Percentiles rank a stretch among this genome's conserved stretches.
These are phyloP conservation scores for Epicampocera succincta DNA, from an alignment of 2,888 invertebrate species.

Conservation along the genomic window DNA sequence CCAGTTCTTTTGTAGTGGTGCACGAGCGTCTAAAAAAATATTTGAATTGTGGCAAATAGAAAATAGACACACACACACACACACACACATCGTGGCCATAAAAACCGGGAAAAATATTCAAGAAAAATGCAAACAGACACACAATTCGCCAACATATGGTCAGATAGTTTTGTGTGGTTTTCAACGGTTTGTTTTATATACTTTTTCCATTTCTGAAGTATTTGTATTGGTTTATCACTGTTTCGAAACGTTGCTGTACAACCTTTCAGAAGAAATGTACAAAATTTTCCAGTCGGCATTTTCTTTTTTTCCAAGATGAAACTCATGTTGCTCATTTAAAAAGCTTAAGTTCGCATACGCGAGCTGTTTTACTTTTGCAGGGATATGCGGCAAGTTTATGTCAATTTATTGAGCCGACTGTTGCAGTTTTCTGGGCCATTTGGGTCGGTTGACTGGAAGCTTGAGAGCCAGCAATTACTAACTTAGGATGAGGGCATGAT, in stretches of 20 bases:
- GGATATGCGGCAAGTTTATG: too few relatives aligned
- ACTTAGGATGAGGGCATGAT: too few relatives aligned
- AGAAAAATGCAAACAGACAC: conserved; percentile 40
- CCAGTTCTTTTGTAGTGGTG: conserved; percentile 28
- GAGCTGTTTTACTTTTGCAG: too few relatives aligned
- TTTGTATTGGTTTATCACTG: conserved; percentile 30
- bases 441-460: too few relatives aligned
- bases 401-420: too few relatives aligned
- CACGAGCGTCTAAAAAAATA: conserved; percentile 38
- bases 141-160: conserved; percentile 72
- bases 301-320: too few relatives aligned
- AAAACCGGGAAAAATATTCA: neutral
- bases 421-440: too few relatives aligned
- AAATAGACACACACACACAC: conserved; percentile 45
- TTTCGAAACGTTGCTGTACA: conserved; percentile 24
- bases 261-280: conserved; percentile 10
- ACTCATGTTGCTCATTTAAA: too few relatives aligned
- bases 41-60: conserved; percentile 39
- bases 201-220: conserved; percentile 1
- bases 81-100: neutral
- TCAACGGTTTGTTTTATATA: conserved; percentile 69
- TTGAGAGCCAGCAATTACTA: too few relatives aligned
- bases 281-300: neutral
- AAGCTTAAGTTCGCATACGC: too few relatives aligned
- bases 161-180: conserved; percentile 79